phyloP scores from a whole-genome alignment of 2,888 invertebrate species.

The Ichneumon xanthorius region DNA sequence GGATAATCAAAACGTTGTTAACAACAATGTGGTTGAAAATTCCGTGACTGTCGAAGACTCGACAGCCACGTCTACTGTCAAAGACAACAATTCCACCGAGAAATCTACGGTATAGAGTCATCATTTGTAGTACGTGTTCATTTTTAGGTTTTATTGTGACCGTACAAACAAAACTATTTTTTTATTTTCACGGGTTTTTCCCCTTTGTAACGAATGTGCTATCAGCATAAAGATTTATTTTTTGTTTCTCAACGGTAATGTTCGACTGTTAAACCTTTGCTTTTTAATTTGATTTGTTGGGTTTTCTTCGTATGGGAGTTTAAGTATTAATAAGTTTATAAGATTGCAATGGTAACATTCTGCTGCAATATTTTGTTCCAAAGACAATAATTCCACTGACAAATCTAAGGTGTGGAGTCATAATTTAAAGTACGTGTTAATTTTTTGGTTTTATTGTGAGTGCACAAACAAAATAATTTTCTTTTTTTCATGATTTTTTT shows the following conservation, averaged over 20 bases:
- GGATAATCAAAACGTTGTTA: conserved; percentile 35
- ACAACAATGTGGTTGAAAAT: conserved; percentile 44
- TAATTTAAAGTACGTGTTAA: conserved; percentile 33
- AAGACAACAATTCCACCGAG: conserved; percentile 9
- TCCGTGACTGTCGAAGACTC: conserved; percentile 35
- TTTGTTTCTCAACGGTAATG: conserved; percentile 41
- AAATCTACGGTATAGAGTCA: conserved; percentile 16
- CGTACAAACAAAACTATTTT: conserved; percentile 12
- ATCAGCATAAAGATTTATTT: conserved; percentile 32
- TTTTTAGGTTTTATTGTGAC: conserved; percentile 3
- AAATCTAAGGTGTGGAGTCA: conserved; percentile 28
- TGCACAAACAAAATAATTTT: conserved; percentile 17
- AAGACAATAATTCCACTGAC: conserved; percentile 33
- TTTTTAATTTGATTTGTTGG: conserved; percentile 25
- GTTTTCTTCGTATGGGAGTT: conserved; percentile 36
- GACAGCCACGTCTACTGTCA: conserved; percentile 35
- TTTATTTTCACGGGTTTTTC: conserved; percentile 30
- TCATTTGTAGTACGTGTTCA: neutral
- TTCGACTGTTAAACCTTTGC: conserved; percentile 33
- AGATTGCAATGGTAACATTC: conserved; percentile 36
- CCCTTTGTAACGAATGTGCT: conserved; percentile 22
- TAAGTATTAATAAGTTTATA: conserved; percentile 19
- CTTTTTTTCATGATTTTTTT: too few relatives aligned
- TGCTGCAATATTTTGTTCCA: conserved; percentile 48
- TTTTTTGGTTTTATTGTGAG: conserved; percentile 38